Evolutionary conservation across 1,140 invertebrate species (phyloP).

Genomic region (Achroia grisella): DNA sequence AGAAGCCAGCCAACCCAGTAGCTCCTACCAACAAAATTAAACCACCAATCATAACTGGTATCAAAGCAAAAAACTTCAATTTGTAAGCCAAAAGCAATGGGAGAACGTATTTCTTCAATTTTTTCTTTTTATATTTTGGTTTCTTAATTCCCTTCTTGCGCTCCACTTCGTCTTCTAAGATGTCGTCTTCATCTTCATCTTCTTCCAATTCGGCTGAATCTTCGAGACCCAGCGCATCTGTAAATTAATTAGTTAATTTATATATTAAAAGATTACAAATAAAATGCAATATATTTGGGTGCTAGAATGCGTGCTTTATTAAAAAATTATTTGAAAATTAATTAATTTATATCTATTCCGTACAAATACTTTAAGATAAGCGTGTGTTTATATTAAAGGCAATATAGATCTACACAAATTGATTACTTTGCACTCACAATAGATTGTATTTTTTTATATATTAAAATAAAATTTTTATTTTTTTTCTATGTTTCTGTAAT

Average conservation of each 20-base stretch:
- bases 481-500: too few relatives aligned
- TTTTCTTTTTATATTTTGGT: constrained; percentile 70
- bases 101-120: constrained; percentile 80
- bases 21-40: constrained; percentile 82
- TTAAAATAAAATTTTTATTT: too few relatives aligned
- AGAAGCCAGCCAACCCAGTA: constrained; percentile 86
- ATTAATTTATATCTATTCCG: too few relatives aligned
- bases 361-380: too few relatives aligned
- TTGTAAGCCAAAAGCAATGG: constrained; percentile 87
- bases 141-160: constrained; percentile 17
- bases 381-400: too few relatives aligned
- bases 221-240: constrained; percentile 53
- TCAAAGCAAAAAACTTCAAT: constrained; percentile 85
- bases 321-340: too few relatives aligned
- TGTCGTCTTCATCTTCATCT: constrained; percentile 28
- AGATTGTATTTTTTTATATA: too few relatives aligned
- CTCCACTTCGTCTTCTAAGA: constrained; percentile 24
- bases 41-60: constrained; percentile 83
- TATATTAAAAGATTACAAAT: too few relatives aligned
- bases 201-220: constrained; percentile 34
- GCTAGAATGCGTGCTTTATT: too few relatives aligned
- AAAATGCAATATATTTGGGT: too few relatives aligned
- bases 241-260: constrained; percentile 13
- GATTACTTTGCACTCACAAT: too few relatives aligned
- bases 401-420: too few relatives aligned